A percentile compares a stretch with the other conserved stretches of the same genome.
These are phyloP conservation scores for Eira barbara DNA, from an alignment of 2,113 vertebrate genomes.

Conservation along the genomic window DNA sequence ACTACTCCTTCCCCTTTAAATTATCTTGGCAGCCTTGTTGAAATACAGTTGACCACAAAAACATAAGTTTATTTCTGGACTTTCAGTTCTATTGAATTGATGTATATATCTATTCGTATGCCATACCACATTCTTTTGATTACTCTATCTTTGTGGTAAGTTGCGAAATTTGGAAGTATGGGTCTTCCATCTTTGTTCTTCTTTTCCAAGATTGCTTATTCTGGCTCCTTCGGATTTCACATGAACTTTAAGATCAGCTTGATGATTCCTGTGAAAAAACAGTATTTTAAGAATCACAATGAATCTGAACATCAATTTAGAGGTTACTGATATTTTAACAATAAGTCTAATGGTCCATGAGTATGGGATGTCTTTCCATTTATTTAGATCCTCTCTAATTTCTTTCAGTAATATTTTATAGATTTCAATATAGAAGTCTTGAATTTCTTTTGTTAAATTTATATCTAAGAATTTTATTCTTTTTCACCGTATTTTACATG, in stretches of 20 bases:
- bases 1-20: neutral
- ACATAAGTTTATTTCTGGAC: neutral
- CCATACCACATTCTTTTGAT: neutral
- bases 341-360: neutral
- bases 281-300: neutral
- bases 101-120: neutral
- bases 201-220: neutral
- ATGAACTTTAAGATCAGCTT: neutral
- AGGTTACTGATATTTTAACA: neutral
- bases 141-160: neutral
- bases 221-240: neutral
- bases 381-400: neutral
- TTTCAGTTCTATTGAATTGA: neutral
- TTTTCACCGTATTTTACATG: neutral
- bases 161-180: neutral
- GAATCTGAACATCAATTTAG: neutral
- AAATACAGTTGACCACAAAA: neutral
- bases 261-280: neutral
- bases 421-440: neutral
- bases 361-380: neutral
- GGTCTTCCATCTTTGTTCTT: neutral
- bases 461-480: neutral
- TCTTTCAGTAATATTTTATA: neutral
- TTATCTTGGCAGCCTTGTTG: neutral
- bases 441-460: neutral